A percentile compares a stretch with the other conserved stretches of the same genome.
phyloP scores from a whole-genome alignment of 2,888 invertebrate species.

The Lycaena phlaeas region DNA sequence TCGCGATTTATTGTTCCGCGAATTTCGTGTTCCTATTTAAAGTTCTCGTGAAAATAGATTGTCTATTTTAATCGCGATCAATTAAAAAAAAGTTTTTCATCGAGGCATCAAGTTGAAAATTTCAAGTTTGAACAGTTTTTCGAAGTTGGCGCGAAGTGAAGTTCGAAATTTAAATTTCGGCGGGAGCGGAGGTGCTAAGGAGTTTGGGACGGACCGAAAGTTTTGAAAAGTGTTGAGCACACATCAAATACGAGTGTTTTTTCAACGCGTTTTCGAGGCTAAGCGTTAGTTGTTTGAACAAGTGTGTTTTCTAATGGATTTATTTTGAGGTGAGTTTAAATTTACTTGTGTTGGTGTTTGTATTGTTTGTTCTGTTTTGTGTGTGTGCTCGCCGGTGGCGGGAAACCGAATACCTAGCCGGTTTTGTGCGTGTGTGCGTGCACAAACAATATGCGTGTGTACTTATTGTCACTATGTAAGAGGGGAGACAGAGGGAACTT shows the following conservation, averaged over 20 bases:
- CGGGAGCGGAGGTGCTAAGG: slow-evolving; percentile 49
- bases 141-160: slow-evolving; percentile 22
- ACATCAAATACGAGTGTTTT: slow-evolving; percentile 67
- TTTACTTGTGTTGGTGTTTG: slow-evolving; percentile 72
- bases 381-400: slow-evolving; percentile 68
- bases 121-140: neutral
- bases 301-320: slow-evolving; percentile 74
- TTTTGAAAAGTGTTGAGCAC: slow-evolving; percentile 66
- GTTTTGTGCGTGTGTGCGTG: slow-evolving; percentile 52
- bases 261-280: slow-evolving; percentile 73
- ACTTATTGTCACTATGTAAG: slow-evolving; percentile 68
- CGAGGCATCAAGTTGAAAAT: too few species aligned
- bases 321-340: slow-evolving; percentile 74
- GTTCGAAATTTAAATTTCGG: slow-evolving; percentile 39
- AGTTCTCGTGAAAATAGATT: neutral
- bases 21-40: neutral
- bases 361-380: slow-evolving; percentile 70
- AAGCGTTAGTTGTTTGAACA: slow-evolving; percentile 73
- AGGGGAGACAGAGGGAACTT: slow-evolving; percentile 66
- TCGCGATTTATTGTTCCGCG: too few species aligned
- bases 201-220: slow-evolving; percentile 54
- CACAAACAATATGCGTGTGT: slow-evolving; percentile 53
- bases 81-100: neutral
- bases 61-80: neutral
- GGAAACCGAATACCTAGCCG: slow-evolving; percentile 71